Evolutionary conservation across 64 coral and sea anemone genomes (phyloP).

Genomic region (Montipora capricornis): DNA sequence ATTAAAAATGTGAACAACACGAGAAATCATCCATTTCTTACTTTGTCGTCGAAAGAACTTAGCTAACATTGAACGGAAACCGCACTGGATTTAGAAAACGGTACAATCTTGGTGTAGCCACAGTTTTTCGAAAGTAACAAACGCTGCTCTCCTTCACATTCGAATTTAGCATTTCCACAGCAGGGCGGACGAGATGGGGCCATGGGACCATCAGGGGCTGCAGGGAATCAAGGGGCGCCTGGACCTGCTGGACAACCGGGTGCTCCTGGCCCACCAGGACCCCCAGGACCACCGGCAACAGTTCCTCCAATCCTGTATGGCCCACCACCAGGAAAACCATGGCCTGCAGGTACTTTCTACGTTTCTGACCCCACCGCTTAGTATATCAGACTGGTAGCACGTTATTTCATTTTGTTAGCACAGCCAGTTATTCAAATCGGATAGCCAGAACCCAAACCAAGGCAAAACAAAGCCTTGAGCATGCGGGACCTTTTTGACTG

Average conservation of each 20-base stretch:
- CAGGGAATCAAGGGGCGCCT: background rate
- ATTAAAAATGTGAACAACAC: too few species aligned
- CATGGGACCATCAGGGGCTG: background rate
- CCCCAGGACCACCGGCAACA: constrained; percentile 55
- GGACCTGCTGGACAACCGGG: background rate
- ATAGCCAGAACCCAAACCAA: too few species aligned
- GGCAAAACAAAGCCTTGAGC: too few species aligned
- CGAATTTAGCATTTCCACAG: background rate
- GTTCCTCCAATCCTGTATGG: constrained; percentile 3
- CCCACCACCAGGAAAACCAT: background rate
- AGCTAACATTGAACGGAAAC: too few species aligned
- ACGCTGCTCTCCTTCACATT: background rate
- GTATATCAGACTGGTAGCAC: background rate
- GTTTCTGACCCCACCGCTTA: background rate
- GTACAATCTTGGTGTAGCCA: background rate
- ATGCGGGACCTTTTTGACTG: too few species aligned
- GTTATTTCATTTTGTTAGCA: background rate
- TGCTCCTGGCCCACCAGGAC: background rate
- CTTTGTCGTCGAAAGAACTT: too few species aligned
- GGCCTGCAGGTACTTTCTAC: constrained; percentile 63
- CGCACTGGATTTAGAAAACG: background rate
- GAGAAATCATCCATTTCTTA: too few species aligned
- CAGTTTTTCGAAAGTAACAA: too few species aligned
- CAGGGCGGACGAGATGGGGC: background rate
- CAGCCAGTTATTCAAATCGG: too few species aligned